These are phyloP conservation scores for Dryas iulia DNA, from an alignment of 1,140 invertebrate genomes.

Conservation along the genomic window DNA sequence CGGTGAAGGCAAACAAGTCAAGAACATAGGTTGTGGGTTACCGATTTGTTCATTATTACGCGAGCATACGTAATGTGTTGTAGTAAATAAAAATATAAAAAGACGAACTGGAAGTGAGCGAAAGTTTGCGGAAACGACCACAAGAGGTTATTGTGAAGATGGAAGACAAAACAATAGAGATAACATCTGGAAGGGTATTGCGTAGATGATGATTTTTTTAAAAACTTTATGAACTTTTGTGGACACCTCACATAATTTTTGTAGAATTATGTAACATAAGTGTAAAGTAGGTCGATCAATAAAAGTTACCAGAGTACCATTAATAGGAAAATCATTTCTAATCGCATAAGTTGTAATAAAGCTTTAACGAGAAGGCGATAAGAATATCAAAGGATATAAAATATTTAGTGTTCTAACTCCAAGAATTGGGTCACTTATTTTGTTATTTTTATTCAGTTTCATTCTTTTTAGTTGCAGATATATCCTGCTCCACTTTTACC, in stretches of 20 bases:
- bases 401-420: neutral
- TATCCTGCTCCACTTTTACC: too few species aligned
- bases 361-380: conserved; percentile 5
- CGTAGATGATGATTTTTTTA: neutral
- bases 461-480: too few species aligned
- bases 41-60: conserved; percentile 19
- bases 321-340: neutral
- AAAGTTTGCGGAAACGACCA: conserved; percentile 8
- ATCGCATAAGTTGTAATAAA: neutral
- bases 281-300: neutral
- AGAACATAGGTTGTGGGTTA: conserved; percentile 27
- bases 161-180: neutral
- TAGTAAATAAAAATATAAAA: conserved; percentile 16
- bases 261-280: neutral
- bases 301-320: neutral
- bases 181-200: neutral
- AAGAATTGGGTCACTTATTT: neutral
- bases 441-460: neutral
- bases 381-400: conserved; percentile 5
- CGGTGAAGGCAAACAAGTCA: conserved; percentile 24
- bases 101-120: conserved; percentile 7
- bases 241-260: neutral
- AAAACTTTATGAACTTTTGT: neutral
- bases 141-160: neutral
- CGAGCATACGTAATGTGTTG: conserved; percentile 10